Percentiles rank a stretch among this genome's conserved stretches.
Evolutionary conservation across 2,113 vertebrate species (phyloP).

Genomic region (Melanerpes aurifrons): DNA sequence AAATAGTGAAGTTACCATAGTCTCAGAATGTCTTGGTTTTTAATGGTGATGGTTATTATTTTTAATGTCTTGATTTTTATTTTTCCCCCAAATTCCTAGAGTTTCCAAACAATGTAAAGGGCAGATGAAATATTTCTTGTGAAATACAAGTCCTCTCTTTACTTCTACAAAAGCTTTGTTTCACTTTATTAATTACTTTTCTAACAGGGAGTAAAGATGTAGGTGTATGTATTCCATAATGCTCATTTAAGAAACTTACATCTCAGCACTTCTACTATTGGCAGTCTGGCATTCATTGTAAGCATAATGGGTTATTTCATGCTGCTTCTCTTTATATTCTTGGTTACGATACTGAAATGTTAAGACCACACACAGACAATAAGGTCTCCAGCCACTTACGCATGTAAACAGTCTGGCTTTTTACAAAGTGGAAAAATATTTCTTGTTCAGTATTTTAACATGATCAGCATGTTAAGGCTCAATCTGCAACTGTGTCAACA

Average conservation of each 20-base stretch:
- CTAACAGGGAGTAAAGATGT: not conserved
- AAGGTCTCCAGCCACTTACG: constrained; percentile 81
- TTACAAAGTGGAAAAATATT: constrained; percentile 84
- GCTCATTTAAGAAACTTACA: constrained; percentile 6
- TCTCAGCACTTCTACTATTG: constrained; percentile 35
- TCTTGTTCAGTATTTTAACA: constrained; percentile 81
- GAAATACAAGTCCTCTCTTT: not conserved
- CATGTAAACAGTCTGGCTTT: constrained; percentile 87
- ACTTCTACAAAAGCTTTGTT: not conserved
- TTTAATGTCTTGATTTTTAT: not conserved
- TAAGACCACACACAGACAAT: constrained; percentile 86
- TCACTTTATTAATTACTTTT: not conserved
- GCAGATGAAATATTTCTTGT: not conserved
- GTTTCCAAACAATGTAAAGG: not conserved
- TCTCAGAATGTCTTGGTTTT: not conserved
- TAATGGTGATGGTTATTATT: accelerated
- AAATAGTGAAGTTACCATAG: not conserved
- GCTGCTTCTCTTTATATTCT: constrained; percentile 81
- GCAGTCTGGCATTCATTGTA: constrained; percentile 55
- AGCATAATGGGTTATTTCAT: constrained; percentile 79
- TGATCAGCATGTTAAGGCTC: constrained; percentile 82
- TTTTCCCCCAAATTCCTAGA: not conserved
- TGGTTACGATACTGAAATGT: constrained; percentile 84
- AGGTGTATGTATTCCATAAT: not conserved
- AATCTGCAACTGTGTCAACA: constrained; percentile 83